A percentile compares a stretch with the other conserved stretches of the same genome.
Evolutionary conservation across 2,113 vertebrate species (phyloP).

Genomic region (Ascaphus truei): DNA sequence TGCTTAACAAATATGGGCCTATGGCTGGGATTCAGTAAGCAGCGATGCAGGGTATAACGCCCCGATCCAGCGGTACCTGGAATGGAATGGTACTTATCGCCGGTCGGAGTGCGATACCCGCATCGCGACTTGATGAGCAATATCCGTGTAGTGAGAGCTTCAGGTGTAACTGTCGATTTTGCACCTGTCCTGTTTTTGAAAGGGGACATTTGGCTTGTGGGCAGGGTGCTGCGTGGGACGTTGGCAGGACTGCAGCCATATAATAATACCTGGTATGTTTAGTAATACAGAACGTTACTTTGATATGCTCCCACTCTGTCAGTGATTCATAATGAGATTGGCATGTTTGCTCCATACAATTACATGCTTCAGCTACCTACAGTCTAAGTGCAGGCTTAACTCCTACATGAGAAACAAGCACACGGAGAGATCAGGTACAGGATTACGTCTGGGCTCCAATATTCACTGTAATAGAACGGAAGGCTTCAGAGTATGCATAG

Average conservation of each 20-base stretch:
- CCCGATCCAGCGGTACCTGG: too few species aligned
- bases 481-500: too few species aligned
- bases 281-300: slow-evolving; percentile 11
- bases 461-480: not conserved
- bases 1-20: too few species aligned
- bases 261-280: slow-evolving; percentile 23
- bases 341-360: slow-evolving; percentile 15
- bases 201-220: not conserved
- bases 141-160: not conserved
- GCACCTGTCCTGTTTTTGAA: slow-evolving; percentile 22
- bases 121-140: too few species aligned
- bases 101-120: too few species aligned
- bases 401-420: not conserved
- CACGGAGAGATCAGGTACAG: not conserved
- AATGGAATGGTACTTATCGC: too few species aligned
- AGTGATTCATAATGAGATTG: slow-evolving; percentile 18
- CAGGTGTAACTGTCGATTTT: slow-evolving; percentile 5
- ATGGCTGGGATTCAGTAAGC: too few species aligned
- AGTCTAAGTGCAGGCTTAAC: slow-evolving; percentile 6
- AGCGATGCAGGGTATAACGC: too few species aligned
- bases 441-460: not conserved
- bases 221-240: slow-evolving; percentile 7
- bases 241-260: not conserved
- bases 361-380: not conserved
- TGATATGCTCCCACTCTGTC: slow-evolving; percentile 20